A percentile compares a stretch with the other conserved stretches of the same genome.
These are phyloP conservation scores for Tenualosa thibaudeaui DNA, from an alignment of 2,797 vertebrate genomes.

Conservation along the genomic window DNA sequence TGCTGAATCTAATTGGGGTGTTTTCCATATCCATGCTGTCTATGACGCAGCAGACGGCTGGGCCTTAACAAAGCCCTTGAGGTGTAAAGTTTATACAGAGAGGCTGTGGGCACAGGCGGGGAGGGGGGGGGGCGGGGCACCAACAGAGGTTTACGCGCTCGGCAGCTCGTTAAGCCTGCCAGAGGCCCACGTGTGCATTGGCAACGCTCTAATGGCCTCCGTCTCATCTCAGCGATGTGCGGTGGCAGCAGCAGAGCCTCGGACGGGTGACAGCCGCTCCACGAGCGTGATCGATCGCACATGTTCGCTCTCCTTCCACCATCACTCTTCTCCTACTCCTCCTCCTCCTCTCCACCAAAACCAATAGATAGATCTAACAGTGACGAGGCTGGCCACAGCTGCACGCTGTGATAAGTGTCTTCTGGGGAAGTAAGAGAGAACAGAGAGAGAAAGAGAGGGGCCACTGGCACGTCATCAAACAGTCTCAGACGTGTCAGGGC, in stretches of 20 bases:
- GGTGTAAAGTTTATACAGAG: neutral
- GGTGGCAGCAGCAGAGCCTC: slow-evolving; percentile 26
- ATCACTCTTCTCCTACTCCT: neutral
- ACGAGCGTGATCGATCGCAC: slow-evolving; percentile 58
- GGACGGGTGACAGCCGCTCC: slow-evolving; percentile 32
- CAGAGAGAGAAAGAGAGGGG: neutral
- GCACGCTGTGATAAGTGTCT: slow-evolving; percentile 66
- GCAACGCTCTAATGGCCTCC: slow-evolving; percentile 54
- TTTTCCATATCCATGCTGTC: slow-evolving; percentile 10
- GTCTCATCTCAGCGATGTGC: slow-evolving; percentile 26
- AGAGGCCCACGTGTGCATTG: neutral
- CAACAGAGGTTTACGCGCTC: neutral
- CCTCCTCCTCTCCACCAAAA: slow-evolving; percentile 21
- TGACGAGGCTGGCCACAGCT: slow-evolving; percentile 67
- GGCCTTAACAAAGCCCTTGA: neutral
- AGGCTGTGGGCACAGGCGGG: neutral
- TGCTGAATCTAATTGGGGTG: slow-evolving; percentile 51
- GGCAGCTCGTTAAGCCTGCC: neutral
- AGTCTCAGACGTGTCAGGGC: slow-evolving; percentile 35
- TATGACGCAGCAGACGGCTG: neutral
- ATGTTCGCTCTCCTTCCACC: slow-evolving; percentile 43
- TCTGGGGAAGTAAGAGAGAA: slow-evolving; percentile 50
- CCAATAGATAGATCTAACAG: slow-evolving; percentile 67
- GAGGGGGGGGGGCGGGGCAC: too few relatives aligned
- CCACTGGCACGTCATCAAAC: slow-evolving; percentile 68